These are phyloP conservation scores for Teleogryllus occipitalis DNA, from an alignment of 1,140 invertebrate genomes.

Conservation along the genomic window DNA sequence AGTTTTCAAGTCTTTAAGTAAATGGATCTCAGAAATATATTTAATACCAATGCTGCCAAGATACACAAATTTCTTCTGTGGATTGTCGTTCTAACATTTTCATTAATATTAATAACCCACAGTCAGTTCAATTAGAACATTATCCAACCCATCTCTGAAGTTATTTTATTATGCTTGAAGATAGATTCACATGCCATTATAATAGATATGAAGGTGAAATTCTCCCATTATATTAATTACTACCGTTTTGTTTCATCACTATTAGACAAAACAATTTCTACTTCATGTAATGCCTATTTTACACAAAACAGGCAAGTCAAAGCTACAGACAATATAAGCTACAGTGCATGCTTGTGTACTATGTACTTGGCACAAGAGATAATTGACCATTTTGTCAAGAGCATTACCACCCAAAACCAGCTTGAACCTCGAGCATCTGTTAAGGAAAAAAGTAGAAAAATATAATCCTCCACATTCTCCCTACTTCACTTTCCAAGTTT, in stretches of 20 bases:
- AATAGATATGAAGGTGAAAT: background rate
- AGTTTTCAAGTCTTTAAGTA: background rate
- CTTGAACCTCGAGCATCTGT: background rate
- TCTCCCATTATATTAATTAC: background rate
- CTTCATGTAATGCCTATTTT: background rate
- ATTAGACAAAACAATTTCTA: background rate
- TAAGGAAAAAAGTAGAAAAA: slow-evolving; percentile 2
- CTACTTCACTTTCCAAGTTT: background rate
- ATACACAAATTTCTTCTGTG: no score
- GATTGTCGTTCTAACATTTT: no score
- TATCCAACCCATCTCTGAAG: background rate
- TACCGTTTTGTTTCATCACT: background rate
- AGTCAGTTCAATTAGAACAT: background rate
- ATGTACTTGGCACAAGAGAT: slow-evolving; percentile 4
- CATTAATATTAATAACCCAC: no score
- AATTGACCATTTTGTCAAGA: slow-evolving; percentile 5
- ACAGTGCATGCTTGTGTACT: background rate
- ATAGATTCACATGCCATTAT: background rate
- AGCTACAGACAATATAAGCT: background rate
- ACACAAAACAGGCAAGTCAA: background rate
- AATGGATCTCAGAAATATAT: no score
- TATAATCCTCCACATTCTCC: background rate
- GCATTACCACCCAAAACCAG: background rate
- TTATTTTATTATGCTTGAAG: background rate
- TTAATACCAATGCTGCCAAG: no score